These are phyloP conservation scores for Argynnis bischoffii DNA, from an alignment of 2,888 invertebrate species.

Conservation along the genomic window DNA sequence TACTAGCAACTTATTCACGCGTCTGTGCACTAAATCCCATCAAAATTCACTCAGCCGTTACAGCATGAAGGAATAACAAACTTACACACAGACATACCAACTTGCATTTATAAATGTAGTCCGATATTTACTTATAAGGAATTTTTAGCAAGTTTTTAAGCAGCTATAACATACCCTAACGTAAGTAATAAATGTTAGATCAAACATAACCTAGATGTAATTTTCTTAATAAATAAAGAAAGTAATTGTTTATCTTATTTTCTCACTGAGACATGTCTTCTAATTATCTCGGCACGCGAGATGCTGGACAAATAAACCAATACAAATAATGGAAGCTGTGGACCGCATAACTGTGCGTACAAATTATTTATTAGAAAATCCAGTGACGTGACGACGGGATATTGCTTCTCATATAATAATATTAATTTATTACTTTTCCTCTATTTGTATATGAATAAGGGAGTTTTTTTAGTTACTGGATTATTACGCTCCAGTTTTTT, in stretches of 20 bases:
- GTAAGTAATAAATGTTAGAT: not conserved
- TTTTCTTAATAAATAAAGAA: slow-evolving; percentile 1
- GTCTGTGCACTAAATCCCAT: too few relatives aligned
- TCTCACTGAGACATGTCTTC: slow-evolving; percentile 20
- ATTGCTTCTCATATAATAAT: slow-evolving; percentile 24
- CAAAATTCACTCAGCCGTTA: too few relatives aligned
- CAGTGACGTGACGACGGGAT: slow-evolving; percentile 16
- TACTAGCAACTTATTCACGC: too few relatives aligned
- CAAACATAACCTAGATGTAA: not conserved
- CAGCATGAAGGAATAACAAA: too few relatives aligned
- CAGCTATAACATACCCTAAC: not conserved
- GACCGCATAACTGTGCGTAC: slow-evolving; percentile 20
- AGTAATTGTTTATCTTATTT: slow-evolving; percentile 20
- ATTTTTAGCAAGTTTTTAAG: too few relatives aligned
- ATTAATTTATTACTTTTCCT: slow-evolving; percentile 9
- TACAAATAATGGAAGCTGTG: slow-evolving; percentile 28
- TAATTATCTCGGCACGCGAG: slow-evolving; percentile 28
- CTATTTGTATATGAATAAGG: not conserved
- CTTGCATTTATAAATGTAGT: too few relatives aligned
- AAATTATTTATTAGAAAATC: slow-evolving; percentile 26
- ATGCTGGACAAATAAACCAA: slow-evolving; percentile 25
- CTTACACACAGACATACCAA: too few relatives aligned
- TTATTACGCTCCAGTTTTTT: too few relatives aligned
- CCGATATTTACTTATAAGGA: too few relatives aligned
- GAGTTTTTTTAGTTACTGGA: not conserved